phyloP scores from a whole-genome alignment of 2,888 invertebrate genomes.

The Cephus pulcher region DNA sequence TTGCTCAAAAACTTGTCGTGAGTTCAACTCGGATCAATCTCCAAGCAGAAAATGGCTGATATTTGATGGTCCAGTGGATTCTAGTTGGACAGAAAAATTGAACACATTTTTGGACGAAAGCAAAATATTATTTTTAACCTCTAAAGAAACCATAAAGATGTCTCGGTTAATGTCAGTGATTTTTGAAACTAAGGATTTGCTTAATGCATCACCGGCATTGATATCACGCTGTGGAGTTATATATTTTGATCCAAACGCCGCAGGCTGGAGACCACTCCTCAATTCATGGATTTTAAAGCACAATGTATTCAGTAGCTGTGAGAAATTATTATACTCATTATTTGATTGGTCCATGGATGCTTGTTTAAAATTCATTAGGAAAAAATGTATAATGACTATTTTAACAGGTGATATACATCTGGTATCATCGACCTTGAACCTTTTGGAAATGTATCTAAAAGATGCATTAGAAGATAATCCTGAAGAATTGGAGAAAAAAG shows the following conservation, averaged over 20 bases:
- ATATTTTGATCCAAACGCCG: constrained; percentile 70
- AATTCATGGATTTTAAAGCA: constrained; percentile 66
- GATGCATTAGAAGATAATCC: constrained; percentile 50
- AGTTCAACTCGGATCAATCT: constrained; percentile 64
- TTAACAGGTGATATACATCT: constrained; percentile 58
- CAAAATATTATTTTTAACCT: constrained; percentile 71
- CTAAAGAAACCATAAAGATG: constrained; percentile 72
- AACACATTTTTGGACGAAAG: constrained; percentile 72
- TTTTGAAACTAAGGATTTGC: constrained; percentile 72
- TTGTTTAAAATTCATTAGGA: constrained; percentile 68
- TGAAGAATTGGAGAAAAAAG: constrained; percentile 57
- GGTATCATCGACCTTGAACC: constrained; percentile 56
- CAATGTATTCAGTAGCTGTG: constrained; percentile 42
- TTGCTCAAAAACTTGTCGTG: constrained; percentile 65
- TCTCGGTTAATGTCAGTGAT: constrained; percentile 69
- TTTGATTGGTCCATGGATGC: constrained; percentile 72
- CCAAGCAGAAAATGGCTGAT: constrained; percentile 72
- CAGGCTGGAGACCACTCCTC: constrained; percentile 71
- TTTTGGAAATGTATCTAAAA: constrained; percentile 60
- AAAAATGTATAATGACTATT: constrained; percentile 64
- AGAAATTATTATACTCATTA: constrained; percentile 54
- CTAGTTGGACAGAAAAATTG: constrained; percentile 73
- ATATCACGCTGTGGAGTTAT: constrained; percentile 75
- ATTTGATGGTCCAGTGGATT: constrained; percentile 74
- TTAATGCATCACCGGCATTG: constrained; percentile 70